A percentile compares a stretch with the other conserved stretches of the same genome.
These are phyloP conservation scores for Neodiprion lecontei DNA, from an alignment of 1,140 invertebrate species.

Conservation along the genomic window DNA sequence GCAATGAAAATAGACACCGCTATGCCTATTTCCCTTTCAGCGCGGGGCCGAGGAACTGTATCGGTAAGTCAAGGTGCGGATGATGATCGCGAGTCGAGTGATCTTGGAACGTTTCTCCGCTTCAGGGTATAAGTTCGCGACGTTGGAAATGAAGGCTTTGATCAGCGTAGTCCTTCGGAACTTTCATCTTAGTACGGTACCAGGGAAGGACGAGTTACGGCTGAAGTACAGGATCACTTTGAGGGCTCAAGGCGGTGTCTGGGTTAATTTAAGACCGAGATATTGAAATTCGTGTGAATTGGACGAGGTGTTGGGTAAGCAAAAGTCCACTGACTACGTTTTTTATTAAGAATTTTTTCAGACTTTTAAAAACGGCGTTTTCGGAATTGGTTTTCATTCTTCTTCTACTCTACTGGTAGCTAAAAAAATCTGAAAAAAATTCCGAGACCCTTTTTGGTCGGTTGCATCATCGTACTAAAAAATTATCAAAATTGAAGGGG, in stretches of 20 bases:
- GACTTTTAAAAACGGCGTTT: no score
- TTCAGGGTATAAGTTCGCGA: conserved; percentile 73
- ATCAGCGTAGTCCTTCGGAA: conserved; percentile 69
- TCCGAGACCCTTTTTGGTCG: no score
- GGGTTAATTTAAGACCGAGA: conserved; percentile 54
- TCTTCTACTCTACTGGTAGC: no score
- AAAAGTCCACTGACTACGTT: no score
- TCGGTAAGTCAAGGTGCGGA: conserved; percentile 57
- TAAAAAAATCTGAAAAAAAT: no score
- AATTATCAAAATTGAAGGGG: no score
- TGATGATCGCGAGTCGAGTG: conserved; percentile 16
- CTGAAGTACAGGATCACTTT: conserved; percentile 64
- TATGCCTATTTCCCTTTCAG: conserved; percentile 76
- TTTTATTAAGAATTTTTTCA: no score
- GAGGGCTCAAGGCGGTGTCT: conserved; percentile 64
- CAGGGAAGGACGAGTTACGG: conserved; percentile 57
- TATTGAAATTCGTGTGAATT: neutral
- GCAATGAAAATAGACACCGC: conserved; percentile 63
- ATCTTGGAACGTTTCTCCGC: conserved; percentile 28
- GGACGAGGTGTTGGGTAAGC: no score
- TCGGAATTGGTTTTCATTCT: no score
- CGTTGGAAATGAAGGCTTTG: conserved; percentile 75
- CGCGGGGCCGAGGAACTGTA: conserved; percentile 73
- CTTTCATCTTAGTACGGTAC: conserved; percentile 59
- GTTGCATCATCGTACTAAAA: no score